Percentiles rank a stretch among this genome's conserved stretches.
These are phyloP conservation scores for Microhierax caerulescens DNA, from an alignment of 2,797 vertebrate genomes.

Conservation along the genomic window DNA sequence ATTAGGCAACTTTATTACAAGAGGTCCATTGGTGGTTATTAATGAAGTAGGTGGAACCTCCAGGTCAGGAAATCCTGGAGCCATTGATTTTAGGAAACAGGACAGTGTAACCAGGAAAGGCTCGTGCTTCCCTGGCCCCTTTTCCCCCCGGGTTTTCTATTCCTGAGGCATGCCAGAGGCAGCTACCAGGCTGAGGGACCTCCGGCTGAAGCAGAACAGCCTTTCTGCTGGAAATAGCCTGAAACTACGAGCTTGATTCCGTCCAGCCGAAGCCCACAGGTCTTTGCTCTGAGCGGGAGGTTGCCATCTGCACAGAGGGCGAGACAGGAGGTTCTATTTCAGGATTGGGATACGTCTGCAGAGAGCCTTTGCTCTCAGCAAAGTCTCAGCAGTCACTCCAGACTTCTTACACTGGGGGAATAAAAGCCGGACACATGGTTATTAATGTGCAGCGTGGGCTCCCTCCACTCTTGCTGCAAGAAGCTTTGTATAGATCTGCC, in stretches of 20 bases:
- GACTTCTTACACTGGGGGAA: neutral
- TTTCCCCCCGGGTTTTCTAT: neutral
- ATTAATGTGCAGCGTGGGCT: fast-evolving
- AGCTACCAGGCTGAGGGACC: neutral
- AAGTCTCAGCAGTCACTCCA: fast-evolving
- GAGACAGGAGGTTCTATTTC: neutral
- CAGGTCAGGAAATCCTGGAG: neutral
- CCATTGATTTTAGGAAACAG: neutral
- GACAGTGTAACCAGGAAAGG: neutral
- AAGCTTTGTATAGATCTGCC: neutral
- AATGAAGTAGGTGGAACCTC: neutral
- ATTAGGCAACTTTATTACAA: conserved; percentile 27
- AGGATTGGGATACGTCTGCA: neutral
- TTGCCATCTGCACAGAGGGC: neutral
- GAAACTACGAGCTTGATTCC: neutral
- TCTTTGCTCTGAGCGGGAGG: neutral
- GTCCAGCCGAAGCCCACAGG: neutral
- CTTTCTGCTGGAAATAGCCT: neutral
- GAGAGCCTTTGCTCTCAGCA: neutral
- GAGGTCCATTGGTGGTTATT: conserved; percentile 1
- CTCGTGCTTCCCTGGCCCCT: neutral
- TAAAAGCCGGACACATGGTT: neutral
- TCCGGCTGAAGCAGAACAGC: neutral
- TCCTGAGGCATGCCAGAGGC: neutral
- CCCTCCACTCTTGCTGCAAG: neutral